These are phyloP conservation scores for Heterodera schachtii DNA, from an alignment of 1,140 invertebrate species.

Conservation along the genomic window DNA sequence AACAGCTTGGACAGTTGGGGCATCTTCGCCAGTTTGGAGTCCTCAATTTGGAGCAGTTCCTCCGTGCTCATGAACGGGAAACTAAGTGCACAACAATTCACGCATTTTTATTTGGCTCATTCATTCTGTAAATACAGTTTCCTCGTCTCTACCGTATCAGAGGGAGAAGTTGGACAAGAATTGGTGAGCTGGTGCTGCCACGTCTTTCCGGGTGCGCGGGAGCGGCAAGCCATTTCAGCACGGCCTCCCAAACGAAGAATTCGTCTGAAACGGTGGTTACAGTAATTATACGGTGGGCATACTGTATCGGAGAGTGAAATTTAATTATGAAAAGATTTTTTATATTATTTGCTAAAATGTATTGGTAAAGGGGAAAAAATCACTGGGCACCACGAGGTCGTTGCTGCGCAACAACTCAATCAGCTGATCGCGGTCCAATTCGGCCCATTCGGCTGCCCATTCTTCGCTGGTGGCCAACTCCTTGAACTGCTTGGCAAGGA, in stretches of 20 bases:
- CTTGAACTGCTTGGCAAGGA: constrained; percentile 67
- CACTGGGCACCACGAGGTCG: constrained; percentile 62
- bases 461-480: constrained; percentile 66
- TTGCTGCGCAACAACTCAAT: constrained; percentile 68
- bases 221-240: constrained; percentile 52
- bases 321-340: neutral
- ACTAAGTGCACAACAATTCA: constrained; percentile 40
- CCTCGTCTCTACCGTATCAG: constrained; percentile 44
- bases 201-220: constrained; percentile 59
- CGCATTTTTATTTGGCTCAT: neutral
- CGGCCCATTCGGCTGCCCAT: constrained; percentile 68
- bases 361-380: constrained; percentile 33
- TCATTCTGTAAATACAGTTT: constrained; percentile 9
- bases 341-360: too few relatives aligned
- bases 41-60: constrained; percentile 67
- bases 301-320: constrained; percentile 40
- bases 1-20: constrained; percentile 60
- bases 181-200: constrained; percentile 56
- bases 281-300: constrained; percentile 41
- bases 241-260: constrained; percentile 55
- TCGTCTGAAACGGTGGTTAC: constrained; percentile 54
- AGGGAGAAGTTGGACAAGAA: constrained; percentile 57
- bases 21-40: constrained; percentile 56
- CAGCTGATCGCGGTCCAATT: constrained; percentile 67
- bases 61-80: constrained; percentile 69